These are phyloP conservation scores for Puma concolor DNA, from an alignment of 2,113 vertebrate genomes.

Conservation along the genomic window DNA sequence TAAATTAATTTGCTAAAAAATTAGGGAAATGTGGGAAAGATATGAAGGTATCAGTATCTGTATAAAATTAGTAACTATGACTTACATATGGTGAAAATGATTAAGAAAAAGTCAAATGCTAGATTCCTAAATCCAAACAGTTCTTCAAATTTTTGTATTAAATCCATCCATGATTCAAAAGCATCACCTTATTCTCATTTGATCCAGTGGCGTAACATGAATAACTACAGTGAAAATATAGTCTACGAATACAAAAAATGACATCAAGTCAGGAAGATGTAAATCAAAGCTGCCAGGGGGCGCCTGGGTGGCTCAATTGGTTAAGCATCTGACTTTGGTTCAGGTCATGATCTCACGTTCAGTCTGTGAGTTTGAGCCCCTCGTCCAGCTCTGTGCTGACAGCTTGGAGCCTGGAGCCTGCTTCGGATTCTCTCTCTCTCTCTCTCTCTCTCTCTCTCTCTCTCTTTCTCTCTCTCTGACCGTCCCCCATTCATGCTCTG, in stretches of 20 bases:
- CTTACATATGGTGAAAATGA: neutral
- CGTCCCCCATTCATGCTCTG: too few species aligned
- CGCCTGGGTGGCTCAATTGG: too few species aligned
- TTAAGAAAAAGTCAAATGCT: neutral
- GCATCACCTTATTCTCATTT: slow-evolving; percentile 18
- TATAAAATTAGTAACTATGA: slow-evolving; percentile 3
- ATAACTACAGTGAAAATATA: neutral
- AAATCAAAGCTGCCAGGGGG: neutral
- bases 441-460: too few species aligned
- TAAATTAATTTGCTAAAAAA: neutral
- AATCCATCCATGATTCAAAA: neutral
- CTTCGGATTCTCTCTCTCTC: too few species aligned
- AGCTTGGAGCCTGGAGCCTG: too few species aligned
- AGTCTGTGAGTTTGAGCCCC: too few species aligned
- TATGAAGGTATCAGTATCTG: neutral
- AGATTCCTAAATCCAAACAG: neutral
- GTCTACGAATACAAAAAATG: neutral
- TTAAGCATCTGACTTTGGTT: too few species aligned
- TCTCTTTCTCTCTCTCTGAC: too few species aligned
- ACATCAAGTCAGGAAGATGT: neutral
- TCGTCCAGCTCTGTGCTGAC: too few species aligned
- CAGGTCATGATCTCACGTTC: too few species aligned
- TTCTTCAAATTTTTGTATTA: neutral
- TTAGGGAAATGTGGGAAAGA: neutral
- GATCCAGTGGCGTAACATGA: neutral